These are phyloP conservation scores for Tortrix viridana DNA, from an alignment of 2,888 invertebrate genomes.

Conservation along the genomic window DNA sequence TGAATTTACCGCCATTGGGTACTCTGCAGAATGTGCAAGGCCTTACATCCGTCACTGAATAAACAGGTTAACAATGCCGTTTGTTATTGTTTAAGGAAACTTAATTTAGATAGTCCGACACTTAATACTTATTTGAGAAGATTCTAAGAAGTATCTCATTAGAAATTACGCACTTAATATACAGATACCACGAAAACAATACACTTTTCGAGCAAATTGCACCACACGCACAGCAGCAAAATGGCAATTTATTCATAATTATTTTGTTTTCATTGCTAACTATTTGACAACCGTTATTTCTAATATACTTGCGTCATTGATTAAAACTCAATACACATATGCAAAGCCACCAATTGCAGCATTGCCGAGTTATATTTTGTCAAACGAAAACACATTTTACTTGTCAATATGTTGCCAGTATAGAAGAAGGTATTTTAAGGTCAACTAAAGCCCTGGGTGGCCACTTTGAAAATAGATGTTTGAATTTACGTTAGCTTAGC, in stretches of 20 bases:
- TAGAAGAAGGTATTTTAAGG: not conserved
- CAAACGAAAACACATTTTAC: constrained; percentile 12
- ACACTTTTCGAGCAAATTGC: constrained; percentile 45
- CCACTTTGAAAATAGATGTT: too few species aligned
- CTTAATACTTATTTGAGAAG: constrained; percentile 10
- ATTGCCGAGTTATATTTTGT: not conserved
- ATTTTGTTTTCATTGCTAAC: constrained; percentile 43
- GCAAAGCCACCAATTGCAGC: constrained; percentile 12
- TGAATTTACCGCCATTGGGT: constrained; percentile 80
- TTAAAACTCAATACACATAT: not conserved
- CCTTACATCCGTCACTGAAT: constrained; percentile 82
- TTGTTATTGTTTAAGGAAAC: constrained; percentile 51
- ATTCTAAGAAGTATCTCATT: constrained; percentile 15
- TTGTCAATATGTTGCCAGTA: constrained; percentile 20
- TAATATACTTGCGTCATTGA: constrained; percentile 4
- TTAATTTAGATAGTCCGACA: constrained; percentile 39
- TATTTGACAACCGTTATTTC: not conserved
- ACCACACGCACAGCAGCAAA: constrained; percentile 55
- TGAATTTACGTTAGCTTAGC: too few species aligned
- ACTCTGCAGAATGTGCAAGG: constrained; percentile 79
- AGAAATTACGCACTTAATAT: constrained; percentile 42
- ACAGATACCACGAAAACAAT: constrained; percentile 44
- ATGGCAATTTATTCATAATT: constrained; percentile 64
- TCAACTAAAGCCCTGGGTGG: too few species aligned
- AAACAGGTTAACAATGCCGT: constrained; percentile 79